Evolutionary conservation across 2,797 vertebrate genomes (phyloP).

Genomic region (Microchirus variegatus): DNA sequence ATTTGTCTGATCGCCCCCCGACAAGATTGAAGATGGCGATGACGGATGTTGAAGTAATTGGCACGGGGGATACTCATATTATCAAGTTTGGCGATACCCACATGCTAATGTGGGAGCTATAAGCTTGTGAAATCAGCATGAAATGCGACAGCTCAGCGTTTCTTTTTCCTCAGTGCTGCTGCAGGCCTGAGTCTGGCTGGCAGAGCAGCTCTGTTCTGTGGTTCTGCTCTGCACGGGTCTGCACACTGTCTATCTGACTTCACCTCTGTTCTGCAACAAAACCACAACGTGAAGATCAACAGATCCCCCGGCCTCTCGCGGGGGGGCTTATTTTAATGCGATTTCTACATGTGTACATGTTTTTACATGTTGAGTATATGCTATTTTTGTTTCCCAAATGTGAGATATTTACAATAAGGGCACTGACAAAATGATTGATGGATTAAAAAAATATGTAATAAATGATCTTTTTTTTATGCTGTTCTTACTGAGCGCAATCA

Average conservation of each 20-base stretch:
- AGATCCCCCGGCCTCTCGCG: conserved; percentile 21
- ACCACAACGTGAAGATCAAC: conserved; percentile 53
- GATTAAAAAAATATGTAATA: conserved; percentile 35
- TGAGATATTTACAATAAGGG: conserved; percentile 23
- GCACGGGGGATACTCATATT: too few relatives aligned
- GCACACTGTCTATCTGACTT: conserved; percentile 62
- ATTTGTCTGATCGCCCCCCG: too few relatives aligned
- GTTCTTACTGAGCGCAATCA: conserved; percentile 21
- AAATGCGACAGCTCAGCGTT: conserved; percentile 30
- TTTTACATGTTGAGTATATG: conserved; percentile 37
- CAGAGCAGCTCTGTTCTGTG: conserved; percentile 11
- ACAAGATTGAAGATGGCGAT: too few relatives aligned
- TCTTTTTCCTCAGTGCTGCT: conserved; percentile 12
- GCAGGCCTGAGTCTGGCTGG: conserved; percentile 49
- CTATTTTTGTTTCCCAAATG: background rate
- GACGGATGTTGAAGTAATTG: too few relatives aligned
- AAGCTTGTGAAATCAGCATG: conserved; percentile 52
- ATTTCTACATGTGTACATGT: conserved; percentile 35
- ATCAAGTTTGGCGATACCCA: too few relatives aligned
- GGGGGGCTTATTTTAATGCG: conserved; percentile 23
- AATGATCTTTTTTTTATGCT: conserved; percentile 32
- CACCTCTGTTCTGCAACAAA: conserved; percentile 49
- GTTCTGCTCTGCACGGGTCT: conserved; percentile 37
- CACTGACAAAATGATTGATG: conserved; percentile 64
- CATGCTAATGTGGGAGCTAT: conserved; percentile 49